A percentile compares a stretch with the other conserved stretches of the same genome.
Evolutionary conservation across 1,140 invertebrate species (phyloP).

Genomic region (Bradysia coprophila): DNA sequence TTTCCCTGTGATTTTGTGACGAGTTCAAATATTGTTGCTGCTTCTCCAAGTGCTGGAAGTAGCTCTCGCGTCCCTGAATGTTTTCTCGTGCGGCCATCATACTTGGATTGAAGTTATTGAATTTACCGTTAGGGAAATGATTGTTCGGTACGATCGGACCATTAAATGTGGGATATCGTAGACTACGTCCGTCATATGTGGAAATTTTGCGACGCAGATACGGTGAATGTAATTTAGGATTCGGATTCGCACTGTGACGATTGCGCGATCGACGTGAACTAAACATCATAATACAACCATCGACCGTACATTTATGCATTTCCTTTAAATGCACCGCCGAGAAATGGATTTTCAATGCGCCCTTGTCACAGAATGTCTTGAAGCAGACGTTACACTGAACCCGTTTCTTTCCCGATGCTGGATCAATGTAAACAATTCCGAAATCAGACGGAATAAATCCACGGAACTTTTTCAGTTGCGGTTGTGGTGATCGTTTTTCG

Average conservation of each 20-base stretch:
- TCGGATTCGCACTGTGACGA: slow-evolving; percentile 84
- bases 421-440: slow-evolving; percentile 41
- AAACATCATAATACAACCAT: slow-evolving; percentile 66
- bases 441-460: background rate
- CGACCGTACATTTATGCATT: slow-evolving; percentile 60
- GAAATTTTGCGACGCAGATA: slow-evolving; percentile 82
- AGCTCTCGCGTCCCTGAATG: background rate
- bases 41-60: background rate
- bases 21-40: background rate
- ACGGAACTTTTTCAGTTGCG: background rate
- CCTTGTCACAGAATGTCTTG: slow-evolving; percentile 99
- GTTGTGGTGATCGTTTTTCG: background rate
- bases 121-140: background rate
- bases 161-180: background rate
- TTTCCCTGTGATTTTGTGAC: background rate
- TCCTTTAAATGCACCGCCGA: slow-evolving; percentile 78
- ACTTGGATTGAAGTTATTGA: background rate
- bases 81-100: background rate
- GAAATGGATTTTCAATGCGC: slow-evolving; percentile 98
- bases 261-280: slow-evolving; percentile 55
- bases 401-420: slow-evolving; percentile 83
- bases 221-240: slow-evolving; percentile 94
- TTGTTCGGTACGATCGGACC: background rate
- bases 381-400: slow-evolving; percentile 96
- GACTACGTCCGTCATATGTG: slow-evolving; percentile 75